Evolutionary conservation across 2,888 invertebrate species (phyloP).

Genomic region (Drosophila kokeensis): DNA sequence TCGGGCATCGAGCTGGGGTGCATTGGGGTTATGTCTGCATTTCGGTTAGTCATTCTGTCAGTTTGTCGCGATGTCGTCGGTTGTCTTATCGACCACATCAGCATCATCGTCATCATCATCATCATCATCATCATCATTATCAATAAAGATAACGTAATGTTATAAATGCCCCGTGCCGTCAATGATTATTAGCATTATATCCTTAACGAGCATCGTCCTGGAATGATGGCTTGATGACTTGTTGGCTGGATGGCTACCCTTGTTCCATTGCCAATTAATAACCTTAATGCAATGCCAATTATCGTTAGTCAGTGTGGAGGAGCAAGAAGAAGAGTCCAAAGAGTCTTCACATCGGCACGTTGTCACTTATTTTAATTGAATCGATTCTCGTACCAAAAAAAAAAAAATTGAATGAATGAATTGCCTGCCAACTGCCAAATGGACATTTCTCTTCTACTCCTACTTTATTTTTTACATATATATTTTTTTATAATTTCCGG

Average conservation of each 20-base stretch:
- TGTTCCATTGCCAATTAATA: constrained; percentile 64
- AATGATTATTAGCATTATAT: constrained; percentile 50
- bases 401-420: constrained; percentile 16
- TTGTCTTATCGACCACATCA: constrained; percentile 36
- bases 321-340: neutral
- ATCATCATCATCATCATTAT: constrained; percentile 6
- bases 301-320: constrained; percentile 59
- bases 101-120: constrained; percentile 15
- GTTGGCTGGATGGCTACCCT: constrained; percentile 16
- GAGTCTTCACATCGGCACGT: constrained; percentile 46
- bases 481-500: constrained; percentile 67
- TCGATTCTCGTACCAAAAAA: constrained; percentile 32
- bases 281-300: constrained; percentile 77
- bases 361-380: constrained; percentile 79
- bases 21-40: constrained; percentile 14
- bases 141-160: constrained; percentile 23
- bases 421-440: constrained; percentile 23
- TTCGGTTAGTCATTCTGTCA: constrained; percentile 30
- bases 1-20: neutral
- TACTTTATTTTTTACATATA: constrained; percentile 9
- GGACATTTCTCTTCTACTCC: constrained; percentile 12
- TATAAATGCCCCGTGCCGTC: constrained; percentile 39
- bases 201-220: constrained; percentile 2
- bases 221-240: constrained; percentile 14
- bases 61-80: constrained; percentile 11